Evolutionary conservation across 2,113 vertebrate species (phyloP).

Genomic region (Pyrgilauda ruficollis): DNA sequence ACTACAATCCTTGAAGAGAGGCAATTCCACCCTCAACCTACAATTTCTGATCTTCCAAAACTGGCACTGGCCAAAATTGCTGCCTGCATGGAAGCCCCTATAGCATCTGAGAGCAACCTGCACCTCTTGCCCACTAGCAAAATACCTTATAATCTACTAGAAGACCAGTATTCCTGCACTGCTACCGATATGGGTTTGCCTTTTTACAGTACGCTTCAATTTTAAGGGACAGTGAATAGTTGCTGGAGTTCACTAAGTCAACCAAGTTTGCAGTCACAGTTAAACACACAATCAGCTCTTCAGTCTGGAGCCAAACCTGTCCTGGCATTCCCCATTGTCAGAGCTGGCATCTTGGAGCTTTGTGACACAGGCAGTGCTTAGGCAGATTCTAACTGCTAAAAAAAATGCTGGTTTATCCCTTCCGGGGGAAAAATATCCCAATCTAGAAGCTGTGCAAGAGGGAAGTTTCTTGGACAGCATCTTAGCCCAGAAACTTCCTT

Average conservation of each 20-base stretch:
- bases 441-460: neutral
- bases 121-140: neutral
- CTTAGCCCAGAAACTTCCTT: neutral
- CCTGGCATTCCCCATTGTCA: neutral
- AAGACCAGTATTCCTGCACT: neutral
- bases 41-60: neutral
- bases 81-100: neutral
- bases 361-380: neutral
- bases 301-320: neutral
- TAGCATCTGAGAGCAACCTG: neutral
- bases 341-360: neutral
- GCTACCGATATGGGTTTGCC: neutral
- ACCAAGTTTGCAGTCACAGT: neutral
- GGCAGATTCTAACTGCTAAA: neutral
- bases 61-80: neutral
- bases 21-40: neutral
- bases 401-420: neutral
- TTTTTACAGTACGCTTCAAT: neutral
- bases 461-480: neutral
- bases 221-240: neutral
- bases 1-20: neutral
- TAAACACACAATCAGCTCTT: neutral
- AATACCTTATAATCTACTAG: neutral
- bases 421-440: neutral
- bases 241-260: neutral